Base-by-base conservation (phyloP, 2,113 vertebrate genomes). In the Vulpes lagopus region DNA sequence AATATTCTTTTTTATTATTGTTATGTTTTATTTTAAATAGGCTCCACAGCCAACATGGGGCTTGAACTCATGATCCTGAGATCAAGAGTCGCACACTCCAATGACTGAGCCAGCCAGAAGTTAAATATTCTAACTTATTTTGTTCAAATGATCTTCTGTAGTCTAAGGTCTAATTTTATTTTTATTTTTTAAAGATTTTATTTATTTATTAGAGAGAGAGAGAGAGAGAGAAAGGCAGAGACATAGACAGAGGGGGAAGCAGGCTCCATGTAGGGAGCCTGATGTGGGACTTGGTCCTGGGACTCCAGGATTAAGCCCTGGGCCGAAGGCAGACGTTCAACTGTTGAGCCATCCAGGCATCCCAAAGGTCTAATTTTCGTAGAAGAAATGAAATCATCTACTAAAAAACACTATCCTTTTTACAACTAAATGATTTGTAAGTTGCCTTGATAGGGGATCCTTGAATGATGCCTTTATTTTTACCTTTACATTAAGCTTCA, bases 101-200 rank as follows among this genome's bases (percentile, higher is more conserved):
- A 35, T 35, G 17, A 69, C 32, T 69, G 67, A 69, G 32, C 32
- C 32, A 69, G n/a, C 32, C 32, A 69, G 9, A 71, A 96, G 23
- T 73, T 95, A 62, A 96, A 83, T 88, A 92, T 53, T 78, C 32
- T 65, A 79, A 49, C 8, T 25, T 35, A 25, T 62, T 95, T 80
- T 81, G 11, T 74, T 88, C 30, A 78, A 91, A 84, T 69, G 14
- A 4, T 9, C 65, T 87, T 55, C 64, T 69, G 3, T 57, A 67
- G 12, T 32, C 11, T 91, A 57, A 88, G 27, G 49, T 86, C n/a
- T 82, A 91, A 59, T 57, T 95, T 81, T 89, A 81, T 43, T 43
- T 43, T 43, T 43, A 43, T 43, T 43, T 43, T 43, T 43, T 43
- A 43, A 43, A 43, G 5, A 43, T 43, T 43, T 43, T 43, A 43